Base-by-base conservation (phyloP, 1,140 invertebrate genomes). In the Neelides sp. region DNA sequence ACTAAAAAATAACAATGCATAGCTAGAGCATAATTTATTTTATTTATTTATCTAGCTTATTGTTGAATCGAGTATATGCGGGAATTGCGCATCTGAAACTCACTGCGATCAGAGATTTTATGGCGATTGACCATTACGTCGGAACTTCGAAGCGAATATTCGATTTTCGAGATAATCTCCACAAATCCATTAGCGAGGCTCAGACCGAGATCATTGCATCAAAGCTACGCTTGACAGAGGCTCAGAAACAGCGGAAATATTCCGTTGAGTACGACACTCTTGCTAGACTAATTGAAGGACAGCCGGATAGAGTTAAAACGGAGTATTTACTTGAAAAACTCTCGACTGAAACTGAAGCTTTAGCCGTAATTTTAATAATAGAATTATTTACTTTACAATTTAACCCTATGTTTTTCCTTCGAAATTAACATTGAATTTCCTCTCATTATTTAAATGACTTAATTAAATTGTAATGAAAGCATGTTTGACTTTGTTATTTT, bases 241-340 rank as follows among this genome's bases (percentile, higher is more conserved):
- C 85, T 1, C 88, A 87, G 66, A 78, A 78, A 61, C 76, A 85
- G 13, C 75, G 89, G 2, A 88, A 88, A 65, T 91, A 95, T 66
- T 76, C 85, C 60, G 80, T 86, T 70, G 89, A 94, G 63, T 95
- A 94, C 70, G 89, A 95, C 74, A 78, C 89, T 4, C 61, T 95
- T 22, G 89, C 90, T 1, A 85, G 86, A 68, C 77, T 91, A 2
- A 94, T 95, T 55, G 80, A 82, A 57, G 77, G 85, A 61, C 85
- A 94, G 63, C 90, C 91, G 0, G 86, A 92, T 64, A 75, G 90
- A 63, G 79, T 82, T 64, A 79, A 85, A 55, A 92, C 88, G 1
- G 75, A 82, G 55, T 71, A 78, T 52, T 80, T 84, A 59, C 69
- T 92, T 1, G 71, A 77, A 36, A 75, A 76, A 30, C 68, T 91